These are phyloP conservation scores for Cardiocondyla obscurior DNA, from an alignment of 1,140 invertebrate species.

Conservation along the genomic window DNA sequence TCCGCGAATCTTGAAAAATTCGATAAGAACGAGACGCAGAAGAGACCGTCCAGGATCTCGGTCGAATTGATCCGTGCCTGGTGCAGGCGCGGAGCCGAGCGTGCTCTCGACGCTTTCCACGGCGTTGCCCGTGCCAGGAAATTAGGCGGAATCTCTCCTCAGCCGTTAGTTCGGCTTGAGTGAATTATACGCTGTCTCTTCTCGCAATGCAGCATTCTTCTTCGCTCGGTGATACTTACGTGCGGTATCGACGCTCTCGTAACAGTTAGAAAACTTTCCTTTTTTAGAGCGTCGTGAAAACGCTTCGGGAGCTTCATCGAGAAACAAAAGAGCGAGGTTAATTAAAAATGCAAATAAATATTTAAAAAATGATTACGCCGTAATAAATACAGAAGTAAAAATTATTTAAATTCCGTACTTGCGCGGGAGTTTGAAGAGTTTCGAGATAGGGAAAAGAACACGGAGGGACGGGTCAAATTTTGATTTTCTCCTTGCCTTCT, in stretches of 20 bases:
- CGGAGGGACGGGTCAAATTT: no score
- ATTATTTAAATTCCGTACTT: no score
- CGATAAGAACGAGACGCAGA: neutral
- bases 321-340: neutral
- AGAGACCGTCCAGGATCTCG: neutral
- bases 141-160: slow-evolving; percentile 37
- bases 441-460: no score
- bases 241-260: neutral
- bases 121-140: neutral
- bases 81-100: slow-evolving; percentile 45
- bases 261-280: neutral
- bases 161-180: slow-evolving; percentile 50
- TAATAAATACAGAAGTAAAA: neutral
- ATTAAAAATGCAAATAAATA: neutral
- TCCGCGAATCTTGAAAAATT: slow-evolving; percentile 4
- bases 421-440: no score
- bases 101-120: slow-evolving; percentile 17
- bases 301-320: neutral
- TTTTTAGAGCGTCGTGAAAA: neutral
- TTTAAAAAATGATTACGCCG: neutral
- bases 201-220: neutral
- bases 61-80: slow-evolving; percentile 62
- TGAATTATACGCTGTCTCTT: slow-evolving; percentile 46
- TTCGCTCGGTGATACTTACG: neutral
- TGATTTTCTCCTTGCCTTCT: no score